Evolutionary conservation across 2,113 vertebrate genomes (phyloP), one percentile per base, ranked within the genome.

Genomic region (Lasiurus cinereus): DNA sequence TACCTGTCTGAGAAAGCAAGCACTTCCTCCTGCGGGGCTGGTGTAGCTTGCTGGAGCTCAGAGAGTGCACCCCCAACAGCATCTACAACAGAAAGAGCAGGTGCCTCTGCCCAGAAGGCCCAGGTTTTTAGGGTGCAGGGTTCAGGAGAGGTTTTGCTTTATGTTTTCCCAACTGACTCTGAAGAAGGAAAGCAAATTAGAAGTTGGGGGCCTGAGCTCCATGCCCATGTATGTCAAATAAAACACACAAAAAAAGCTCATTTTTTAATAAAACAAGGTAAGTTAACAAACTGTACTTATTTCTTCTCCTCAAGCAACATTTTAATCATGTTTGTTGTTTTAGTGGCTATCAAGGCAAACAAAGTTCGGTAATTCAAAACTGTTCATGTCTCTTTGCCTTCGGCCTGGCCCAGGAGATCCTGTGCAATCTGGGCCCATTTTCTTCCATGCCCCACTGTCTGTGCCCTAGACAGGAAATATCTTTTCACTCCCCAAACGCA

Each of bases 1-100:
- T 73, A 64, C 54, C 91, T 83, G 64, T 52, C 85, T 39, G 22
- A 84, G 48, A 91, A 97, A 91, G 43, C 6, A 33, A 80, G 70
- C 5, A 9, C 64, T n/a, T 90, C 43, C 14, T 50, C 39, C 27
- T 11, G 29, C 56, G 22, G 12, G 4, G 22, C 22, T 67, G 12
- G 33, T 54, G 54, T 3, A 11, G 8, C 15, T 50, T 31, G 2
- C 6, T 33, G 21, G 54, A n/a, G 8, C 29, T 54, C 18, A 15
- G 48, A 39, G 16, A 33, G 15, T 90, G 46, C 43, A 73, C 48
- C 62, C 56, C 4, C n/a, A 78, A 24, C 36, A 36, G 27, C 0
- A 27, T n/a, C 9, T 66, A 1, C 3, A 27, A 56, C 18, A 84
- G 24, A 64, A 22, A 54, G 46, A 9, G 3, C 5, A 50, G 24